Base-by-base conservation (phyloP, 1,140 invertebrate species). In the Hylyphantes graminicola region DNA sequence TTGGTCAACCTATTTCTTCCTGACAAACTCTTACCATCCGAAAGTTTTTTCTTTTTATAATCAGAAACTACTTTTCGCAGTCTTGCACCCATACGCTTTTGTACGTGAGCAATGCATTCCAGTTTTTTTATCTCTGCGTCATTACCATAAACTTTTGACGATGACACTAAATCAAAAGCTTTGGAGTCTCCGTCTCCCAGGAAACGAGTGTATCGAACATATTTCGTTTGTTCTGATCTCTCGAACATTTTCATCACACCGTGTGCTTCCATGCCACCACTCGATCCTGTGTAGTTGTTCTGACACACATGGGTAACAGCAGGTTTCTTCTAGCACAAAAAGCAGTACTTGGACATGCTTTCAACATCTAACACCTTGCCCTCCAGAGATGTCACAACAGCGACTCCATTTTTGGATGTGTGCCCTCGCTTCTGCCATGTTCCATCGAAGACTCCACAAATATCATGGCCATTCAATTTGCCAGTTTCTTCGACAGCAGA, bases 211-310 rank as follows among this genome's bases (percentile, higher is more conserved):
- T 70, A 70, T 13, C 67, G 21, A 9, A 87, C 85, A 76, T 59
- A 75, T 53, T 86, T 55, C 9, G 35, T 12, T n/a, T n/a, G 35
- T 54, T 74, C 19, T 3, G 83, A 87, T 10, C 79, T 64, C 12
- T 77, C 55, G 59, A 87, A 87, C 67, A 87, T 85, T 53, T 61
- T 55, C 9, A 57, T 17, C 9, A 74, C 87, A 55, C 86, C 35
- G 35, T 35, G 35, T 35, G 35, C 35, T 35, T 35, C 35, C 35
- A 35, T 35, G 35, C 35, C 35, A 5, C 35, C 35, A 35, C 35
- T 35, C 35, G 35, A 35, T 35, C 35, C 35, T 35, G 35, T 35
- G 35, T 35, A 35, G 5, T 35, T 35, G 35, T 35, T 35, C 35
- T 35, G 35, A 5, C 35, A 35, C 35, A 35, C 35, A 35, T 35